Evolutionary conservation across 2,888 invertebrate species (phyloP), one percentile per base, ranked within the genome.

Genomic region (Drosophila meridiana): DNA sequence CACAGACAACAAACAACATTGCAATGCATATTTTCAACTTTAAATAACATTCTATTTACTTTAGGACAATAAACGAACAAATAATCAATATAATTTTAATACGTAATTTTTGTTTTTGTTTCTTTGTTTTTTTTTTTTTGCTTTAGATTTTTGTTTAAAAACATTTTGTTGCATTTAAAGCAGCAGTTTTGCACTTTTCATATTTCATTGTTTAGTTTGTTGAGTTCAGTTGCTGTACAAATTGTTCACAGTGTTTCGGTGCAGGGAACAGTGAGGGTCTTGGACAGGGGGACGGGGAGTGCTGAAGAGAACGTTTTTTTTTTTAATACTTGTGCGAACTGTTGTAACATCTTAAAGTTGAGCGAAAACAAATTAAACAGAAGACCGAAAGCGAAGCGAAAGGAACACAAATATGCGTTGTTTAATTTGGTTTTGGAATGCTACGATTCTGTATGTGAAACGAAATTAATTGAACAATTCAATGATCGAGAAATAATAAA

Each of bases 311-410:
- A 79, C 69, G 76, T 34, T 73, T 50, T 70, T 34, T 73, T 50
- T 70, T 52, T 70, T 87, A 84, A 87, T 85, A 85, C 87, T 87
- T 85, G 87, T 87, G 87, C 87, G 83, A 85, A 84, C 78, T 76
- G 78, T 72, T 80, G 14, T 78, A 85, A 69, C 70, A 58, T 68
- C 80, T 76, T 69, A 72, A 69, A 28, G 48, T 69, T 68, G 69
- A 71, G 69, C 67, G 58, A 45, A 58, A 45, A 20, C 5, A 62
- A 64, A 60, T 64, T 40, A 47, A 67, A 67, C 45, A 28, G 43
- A 55, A 62, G 59, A 71, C 56, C 60, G 70, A 68, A 59, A 69
- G 55, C 50, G 57, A 67, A 69, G 63, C 64, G 59, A 67, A 67
- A 61, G 50, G 42, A 69, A 73, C 55, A 70, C 28, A 68, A 60